phyloP scores from a whole-genome alignment of 2,888 invertebrate genomes.

The Nomada ferruginata region DNA sequence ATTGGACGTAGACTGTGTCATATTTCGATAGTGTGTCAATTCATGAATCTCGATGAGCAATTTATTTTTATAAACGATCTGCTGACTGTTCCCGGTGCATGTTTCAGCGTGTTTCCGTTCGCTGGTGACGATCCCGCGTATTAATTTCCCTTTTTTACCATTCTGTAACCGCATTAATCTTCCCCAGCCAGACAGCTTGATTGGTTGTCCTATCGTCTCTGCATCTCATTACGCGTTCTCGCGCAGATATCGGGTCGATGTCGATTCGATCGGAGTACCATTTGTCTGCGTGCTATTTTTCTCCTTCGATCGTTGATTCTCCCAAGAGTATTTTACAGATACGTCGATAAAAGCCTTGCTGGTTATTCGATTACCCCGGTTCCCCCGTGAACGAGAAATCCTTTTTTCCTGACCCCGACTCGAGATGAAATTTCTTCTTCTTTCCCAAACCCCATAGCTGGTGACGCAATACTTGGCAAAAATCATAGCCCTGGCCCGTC shows the following conservation, averaged over 20 bases:
- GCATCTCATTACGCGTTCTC: conserved; percentile 15
- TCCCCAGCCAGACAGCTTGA: neutral
- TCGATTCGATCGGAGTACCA: neutral
- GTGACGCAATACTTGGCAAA: conserved; percentile 55
- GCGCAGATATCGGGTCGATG: neutral
- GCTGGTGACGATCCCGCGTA: neutral
- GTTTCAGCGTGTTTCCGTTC: neutral
- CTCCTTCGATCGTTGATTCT: conserved; percentile 37
- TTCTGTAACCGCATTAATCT: conserved; percentile 7
- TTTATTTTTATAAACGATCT: neutral
- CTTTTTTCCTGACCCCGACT: conserved; percentile 10
- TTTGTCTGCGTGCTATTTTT: conserved; percentile 11
- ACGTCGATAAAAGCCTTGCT: conserved; percentile 34
- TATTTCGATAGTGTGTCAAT: no score
- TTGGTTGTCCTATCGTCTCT: conserved; percentile 24
- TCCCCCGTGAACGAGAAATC: conserved; percentile 37
- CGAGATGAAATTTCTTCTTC: conserved; percentile 63
- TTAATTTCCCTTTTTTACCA: neutral
- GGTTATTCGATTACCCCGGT: conserved; percentile 49
- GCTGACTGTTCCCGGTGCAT: neutral
- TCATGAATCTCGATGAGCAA: neutral
- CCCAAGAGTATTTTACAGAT: conserved; percentile 21
- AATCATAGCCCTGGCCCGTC: conserved; percentile 59
- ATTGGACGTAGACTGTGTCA: no score
- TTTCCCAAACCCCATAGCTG: neutral